Base-by-base conservation (phyloP, 2,888 invertebrate species). In the Drosophila koepferae region DNA sequence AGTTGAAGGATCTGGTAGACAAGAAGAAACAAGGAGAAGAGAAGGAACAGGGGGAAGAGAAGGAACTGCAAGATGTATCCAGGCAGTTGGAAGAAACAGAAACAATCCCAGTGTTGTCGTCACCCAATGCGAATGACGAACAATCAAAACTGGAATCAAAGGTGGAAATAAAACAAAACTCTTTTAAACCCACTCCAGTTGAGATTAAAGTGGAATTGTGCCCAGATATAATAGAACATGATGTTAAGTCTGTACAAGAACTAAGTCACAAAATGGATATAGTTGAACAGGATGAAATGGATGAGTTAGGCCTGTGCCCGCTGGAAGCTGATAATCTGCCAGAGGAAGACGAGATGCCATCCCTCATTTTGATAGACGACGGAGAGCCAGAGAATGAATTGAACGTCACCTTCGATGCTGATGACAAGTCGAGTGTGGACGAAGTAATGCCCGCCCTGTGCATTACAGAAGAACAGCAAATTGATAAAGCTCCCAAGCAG, bases 261-360 rank as follows among this genome's bases (percentile, higher is more conserved):
- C 36, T 14, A 14, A n/a, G 2, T 3, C 16, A 16, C 7, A 14
- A 10, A 7, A 20, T 51, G 53, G 14, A 5, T 8, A 53, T 51
- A 3, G 20, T 59, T 1, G 8, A 28, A n/a, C 36, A 46, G 2
- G 58, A 64, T 0, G 79, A 80, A 44, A 73, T 89, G 20, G 74
- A 79, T 10, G 90, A 90, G 16, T 64, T 90, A 5, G 91, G 91
- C 2, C 20, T 91, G 5, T 71, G 74, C 48, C 89, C 80, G 12
- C 51, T 90, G 1, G 68, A 58, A 1, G 51, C 63, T 2, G 55
- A 65, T 3, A 76, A 77, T 3, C 64, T 49, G 1, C 20, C 41
- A 2, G 31, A 34, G 2, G 73, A 62, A 7, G 49, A 61, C 9
- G 89, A 89, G 49, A 91, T 91, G 91, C 86, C 88, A 8, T 76